phyloP scores from a whole-genome alignment of 1,140 invertebrate genomes.

The Hermatobates lingyangjiaoensis region DNA sequence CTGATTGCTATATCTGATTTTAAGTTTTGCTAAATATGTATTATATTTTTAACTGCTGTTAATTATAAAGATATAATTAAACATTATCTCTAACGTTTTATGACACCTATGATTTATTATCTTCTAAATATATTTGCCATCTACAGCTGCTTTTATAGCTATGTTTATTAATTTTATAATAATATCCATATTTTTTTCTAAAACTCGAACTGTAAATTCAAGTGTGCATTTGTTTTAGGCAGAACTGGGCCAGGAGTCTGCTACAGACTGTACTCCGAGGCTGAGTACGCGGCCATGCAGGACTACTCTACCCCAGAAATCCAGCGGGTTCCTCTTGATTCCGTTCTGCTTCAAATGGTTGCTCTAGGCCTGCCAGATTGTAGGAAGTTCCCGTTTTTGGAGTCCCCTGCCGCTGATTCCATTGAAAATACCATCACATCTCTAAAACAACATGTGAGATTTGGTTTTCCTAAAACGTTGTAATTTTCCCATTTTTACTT shows the following conservation, averaged over 20 bases:
- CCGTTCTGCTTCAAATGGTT: slow-evolving; percentile 83
- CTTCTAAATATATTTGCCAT: no score
- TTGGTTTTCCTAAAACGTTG: slow-evolving; percentile 8
- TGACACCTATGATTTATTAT: no score
- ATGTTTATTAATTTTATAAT: no score
- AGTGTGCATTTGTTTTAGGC: no score
- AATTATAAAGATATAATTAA: no score
- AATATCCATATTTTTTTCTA: no score
- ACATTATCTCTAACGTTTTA: no score
- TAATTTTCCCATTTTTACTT: not conserved
- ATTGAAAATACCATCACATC: slow-evolving; percentile 73
- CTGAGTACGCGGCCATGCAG: slow-evolving; percentile 58
- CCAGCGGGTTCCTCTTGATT: slow-evolving; percentile 78
- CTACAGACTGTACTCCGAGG: slow-evolving; percentile 73
- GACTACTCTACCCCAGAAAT: slow-evolving; percentile 78
- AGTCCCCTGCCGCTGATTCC: slow-evolving; percentile 59
- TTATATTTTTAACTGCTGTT: no score
- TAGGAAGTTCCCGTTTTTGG: slow-evolving; percentile 86
- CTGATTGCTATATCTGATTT: no score
- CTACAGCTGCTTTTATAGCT: no score
- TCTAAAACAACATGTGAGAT: slow-evolving; percentile 67
- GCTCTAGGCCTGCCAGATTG: slow-evolving; percentile 83
- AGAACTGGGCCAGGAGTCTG: slow-evolving; percentile 41
- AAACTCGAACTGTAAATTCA: no score
- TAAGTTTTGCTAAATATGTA: no score